Conservation (phyloP, 64 coral and sea anemone genomes). For the Montipora foliosa region DNA sequence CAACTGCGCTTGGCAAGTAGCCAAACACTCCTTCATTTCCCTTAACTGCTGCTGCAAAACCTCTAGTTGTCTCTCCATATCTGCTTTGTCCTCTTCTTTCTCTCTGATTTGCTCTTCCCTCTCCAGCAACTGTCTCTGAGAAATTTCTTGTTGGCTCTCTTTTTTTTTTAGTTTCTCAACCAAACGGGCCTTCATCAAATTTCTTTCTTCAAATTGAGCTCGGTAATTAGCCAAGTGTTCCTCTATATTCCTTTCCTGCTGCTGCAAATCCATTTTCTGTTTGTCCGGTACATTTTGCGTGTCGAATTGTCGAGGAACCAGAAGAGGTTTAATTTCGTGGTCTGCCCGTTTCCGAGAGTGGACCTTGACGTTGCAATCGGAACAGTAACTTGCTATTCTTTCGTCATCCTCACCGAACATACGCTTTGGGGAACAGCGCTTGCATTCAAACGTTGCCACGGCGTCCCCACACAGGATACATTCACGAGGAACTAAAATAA, state of each 20-base stretch:
- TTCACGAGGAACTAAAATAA: slow-evolving; percentile 71
- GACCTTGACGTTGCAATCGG: slow-evolving; percentile 7
- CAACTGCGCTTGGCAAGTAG: slow-evolving; percentile 24
- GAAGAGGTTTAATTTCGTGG: slow-evolving; percentile 62
- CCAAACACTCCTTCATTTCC: not conserved
- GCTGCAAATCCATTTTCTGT: slow-evolving; percentile 51
- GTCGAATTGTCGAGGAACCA: slow-evolving; percentile 53
- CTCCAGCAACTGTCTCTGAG: not conserved
- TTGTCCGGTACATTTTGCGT: slow-evolving; percentile 31
- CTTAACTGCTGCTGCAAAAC: too few relatives aligned
- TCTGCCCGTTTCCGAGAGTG: slow-evolving; percentile 26
- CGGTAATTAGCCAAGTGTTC: not conserved
- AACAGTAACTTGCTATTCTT: slow-evolving; percentile 68
- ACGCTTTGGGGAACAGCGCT: slow-evolving; percentile 71
- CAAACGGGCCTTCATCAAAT: too few relatives aligned
- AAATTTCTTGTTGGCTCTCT: not conserved
- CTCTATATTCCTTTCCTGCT: not conserved
- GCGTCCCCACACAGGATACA: slow-evolving; percentile 57
- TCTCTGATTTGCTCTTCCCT: not conserved
- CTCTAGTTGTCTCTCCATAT: not conserved
- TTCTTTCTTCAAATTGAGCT: not conserved
- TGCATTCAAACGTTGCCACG: slow-evolving; percentile 81
- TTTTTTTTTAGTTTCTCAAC: not conserved
- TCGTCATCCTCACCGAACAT: not conserved
- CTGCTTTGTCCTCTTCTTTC: not conserved